Percentiles rank a stretch among this genome's conserved stretches.
Evolutionary conservation across 2,113 vertebrate genomes (phyloP).

Genomic region (Hippolais icterina): DNA sequence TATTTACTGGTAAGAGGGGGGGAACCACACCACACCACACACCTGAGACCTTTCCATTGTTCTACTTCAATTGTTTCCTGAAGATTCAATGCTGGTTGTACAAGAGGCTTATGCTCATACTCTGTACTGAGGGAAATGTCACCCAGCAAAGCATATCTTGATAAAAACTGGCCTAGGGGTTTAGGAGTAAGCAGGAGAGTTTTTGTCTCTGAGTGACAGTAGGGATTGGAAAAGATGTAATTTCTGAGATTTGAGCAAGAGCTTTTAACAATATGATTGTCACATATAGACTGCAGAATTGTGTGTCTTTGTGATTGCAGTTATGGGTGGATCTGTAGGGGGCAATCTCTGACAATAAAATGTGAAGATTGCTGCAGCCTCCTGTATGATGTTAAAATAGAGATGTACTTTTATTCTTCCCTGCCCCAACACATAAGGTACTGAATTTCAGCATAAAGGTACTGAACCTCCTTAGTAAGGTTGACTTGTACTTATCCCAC

Average conservation of each 20-base stretch:
- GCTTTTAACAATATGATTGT: not conserved
- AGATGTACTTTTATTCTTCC: not conserved
- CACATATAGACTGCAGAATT: not conserved
- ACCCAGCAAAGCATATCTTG: not conserved
- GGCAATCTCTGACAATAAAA: constrained; percentile 72
- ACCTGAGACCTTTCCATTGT: not conserved
- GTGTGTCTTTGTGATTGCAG: not conserved
- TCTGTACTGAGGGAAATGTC: not conserved
- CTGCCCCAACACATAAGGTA: not conserved
- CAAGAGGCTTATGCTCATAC: not conserved
- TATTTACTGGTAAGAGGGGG: not conserved
- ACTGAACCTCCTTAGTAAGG: not conserved
- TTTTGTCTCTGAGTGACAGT: not conserved
- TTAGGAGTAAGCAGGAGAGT: not conserved
- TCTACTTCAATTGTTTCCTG: not conserved
- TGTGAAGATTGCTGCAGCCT: not conserved
- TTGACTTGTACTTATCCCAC: not conserved
- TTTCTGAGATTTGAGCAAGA: not conserved
- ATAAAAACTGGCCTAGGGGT: not conserved
- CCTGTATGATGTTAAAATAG: not conserved
- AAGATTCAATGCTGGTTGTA: not conserved
- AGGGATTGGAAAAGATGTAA: not conserved
- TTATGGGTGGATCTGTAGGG: constrained; percentile 66
- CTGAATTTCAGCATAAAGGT: not conserved
- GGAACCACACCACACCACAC: not conserved